A percentile compares a stretch with the other conserved stretches of the same genome.
phyloP scores from a whole-genome alignment of 2,797 vertebrate genomes.

The Prunella strophiata region DNA sequence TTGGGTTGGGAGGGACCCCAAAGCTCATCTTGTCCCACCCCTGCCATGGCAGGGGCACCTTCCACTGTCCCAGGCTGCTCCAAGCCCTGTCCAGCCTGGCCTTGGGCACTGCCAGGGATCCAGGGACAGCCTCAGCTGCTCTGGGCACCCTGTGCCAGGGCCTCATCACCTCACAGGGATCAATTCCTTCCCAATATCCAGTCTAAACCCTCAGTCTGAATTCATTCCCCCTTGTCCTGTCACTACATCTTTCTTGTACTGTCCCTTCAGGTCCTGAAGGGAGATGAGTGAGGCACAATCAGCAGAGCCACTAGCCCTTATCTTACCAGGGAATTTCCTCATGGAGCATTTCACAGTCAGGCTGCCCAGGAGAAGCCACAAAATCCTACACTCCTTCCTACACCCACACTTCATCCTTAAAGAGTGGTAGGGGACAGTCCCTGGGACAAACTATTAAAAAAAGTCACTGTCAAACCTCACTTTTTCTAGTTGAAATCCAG shows the following conservation, averaged over 20 bases:
- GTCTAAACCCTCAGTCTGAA: neutral
- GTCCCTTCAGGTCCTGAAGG: neutral
- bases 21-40: fast-evolving
- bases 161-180: fast-evolving
- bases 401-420: neutral
- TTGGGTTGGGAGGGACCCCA: too few species aligned
- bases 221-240: neutral
- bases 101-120: neutral
- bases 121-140: neutral
- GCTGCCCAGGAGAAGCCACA: neutral
- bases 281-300: neutral
- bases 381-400: neutral
- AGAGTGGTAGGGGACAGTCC: neutral
- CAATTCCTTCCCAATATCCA: neutral
- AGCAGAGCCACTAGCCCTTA: neutral
- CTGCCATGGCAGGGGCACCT: neutral
- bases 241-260: neutral
- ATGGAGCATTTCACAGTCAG: neutral
- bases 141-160: neutral
- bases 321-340: neutral
- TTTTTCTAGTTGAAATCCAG: neutral
- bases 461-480: neutral
- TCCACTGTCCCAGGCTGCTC: fast-evolving
- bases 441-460: neutral
- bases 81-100: fast-evolving